Conservation (phyloP, 2,113 vertebrate genomes). For the Gila orcuttii region DNA sequence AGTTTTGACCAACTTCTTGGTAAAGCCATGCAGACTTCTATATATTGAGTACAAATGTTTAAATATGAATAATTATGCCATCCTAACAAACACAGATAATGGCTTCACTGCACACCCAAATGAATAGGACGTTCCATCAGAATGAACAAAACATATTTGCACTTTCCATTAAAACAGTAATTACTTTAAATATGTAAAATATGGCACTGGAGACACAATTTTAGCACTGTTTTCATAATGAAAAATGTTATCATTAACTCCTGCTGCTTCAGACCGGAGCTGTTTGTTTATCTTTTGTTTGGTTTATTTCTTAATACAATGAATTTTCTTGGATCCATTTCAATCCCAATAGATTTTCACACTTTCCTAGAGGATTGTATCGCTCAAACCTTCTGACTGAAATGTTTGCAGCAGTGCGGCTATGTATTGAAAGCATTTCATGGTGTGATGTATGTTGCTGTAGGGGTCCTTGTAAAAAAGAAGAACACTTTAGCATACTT, state of each 20-base stretch:
- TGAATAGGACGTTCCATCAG: neutral
- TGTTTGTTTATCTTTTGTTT: neutral
- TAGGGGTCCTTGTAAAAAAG: too few relatives aligned
- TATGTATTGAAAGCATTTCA: too few relatives aligned
- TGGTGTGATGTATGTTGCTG: too few relatives aligned
- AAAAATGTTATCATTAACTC: neutral
- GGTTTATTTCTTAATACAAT: neutral
- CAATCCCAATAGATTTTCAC: neutral
- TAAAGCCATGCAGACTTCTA: too few relatives aligned
- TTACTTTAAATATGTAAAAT: slow-evolving; percentile 4
- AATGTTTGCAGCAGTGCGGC: neutral
- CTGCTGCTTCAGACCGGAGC: too few relatives aligned
- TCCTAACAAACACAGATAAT: neutral
- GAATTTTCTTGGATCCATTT: neutral
- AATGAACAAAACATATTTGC: neutral
- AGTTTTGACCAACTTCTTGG: neutral
- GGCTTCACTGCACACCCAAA: neutral
- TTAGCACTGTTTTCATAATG: neutral
- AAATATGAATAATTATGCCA: neutral
- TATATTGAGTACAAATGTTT: too few relatives aligned
- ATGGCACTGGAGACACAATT: neutral
- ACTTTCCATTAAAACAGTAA: neutral
- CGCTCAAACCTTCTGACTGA: neutral
- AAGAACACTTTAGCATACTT: too few relatives aligned
- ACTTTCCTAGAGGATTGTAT: neutral